These are phyloP conservation scores for Drosophila sp. DNA, from an alignment of 1,140 invertebrate genomes.

Conservation along the genomic window DNA sequence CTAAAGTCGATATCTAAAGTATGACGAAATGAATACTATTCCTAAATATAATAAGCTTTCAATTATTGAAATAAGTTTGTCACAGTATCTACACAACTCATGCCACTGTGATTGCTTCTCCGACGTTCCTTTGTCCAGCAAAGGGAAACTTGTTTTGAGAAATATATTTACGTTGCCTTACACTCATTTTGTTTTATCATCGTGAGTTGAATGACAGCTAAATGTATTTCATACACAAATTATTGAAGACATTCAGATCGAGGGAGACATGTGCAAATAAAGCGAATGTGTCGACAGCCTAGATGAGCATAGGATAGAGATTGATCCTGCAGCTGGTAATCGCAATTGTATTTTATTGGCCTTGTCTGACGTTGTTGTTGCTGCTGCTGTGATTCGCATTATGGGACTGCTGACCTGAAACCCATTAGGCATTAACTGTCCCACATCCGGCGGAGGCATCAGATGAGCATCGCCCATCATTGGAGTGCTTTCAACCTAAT, in stretches of 20 bases:
- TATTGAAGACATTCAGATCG: conserved; percentile 11
- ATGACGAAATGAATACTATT: too few species aligned
- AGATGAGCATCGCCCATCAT: conserved; percentile 62
- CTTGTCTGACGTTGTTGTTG: conserved; percentile 30
- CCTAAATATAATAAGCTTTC: too few species aligned
- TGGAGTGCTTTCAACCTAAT: conserved; percentile 81
- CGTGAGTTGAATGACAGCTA: conserved; percentile 62
- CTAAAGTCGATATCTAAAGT: not conserved
- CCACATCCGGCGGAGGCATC: conserved; percentile 55
- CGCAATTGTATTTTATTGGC: conserved; percentile 59
- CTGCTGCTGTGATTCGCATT: conserved; percentile 68
- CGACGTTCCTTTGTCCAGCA: conserved; percentile 13
- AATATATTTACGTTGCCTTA: conserved; percentile 66
- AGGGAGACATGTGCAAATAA: not conserved
- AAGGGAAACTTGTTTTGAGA: conserved; percentile 60
- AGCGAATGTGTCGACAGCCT: not conserved
- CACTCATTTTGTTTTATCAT: conserved; percentile 55
- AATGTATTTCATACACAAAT: conserved; percentile 54
- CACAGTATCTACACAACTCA: not conserved
- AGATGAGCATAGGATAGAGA: conserved; percentile 2
- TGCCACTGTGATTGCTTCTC: conserved; percentile 44
- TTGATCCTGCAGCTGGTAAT: conserved; percentile 20
- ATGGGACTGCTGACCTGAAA: conserved; percentile 77
- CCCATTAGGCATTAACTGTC: conserved; percentile 69
- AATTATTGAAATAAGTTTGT: not conserved